phyloP scores from a whole-genome alignment of 2,113 vertebrate genomes.

The Rynchops niger region DNA sequence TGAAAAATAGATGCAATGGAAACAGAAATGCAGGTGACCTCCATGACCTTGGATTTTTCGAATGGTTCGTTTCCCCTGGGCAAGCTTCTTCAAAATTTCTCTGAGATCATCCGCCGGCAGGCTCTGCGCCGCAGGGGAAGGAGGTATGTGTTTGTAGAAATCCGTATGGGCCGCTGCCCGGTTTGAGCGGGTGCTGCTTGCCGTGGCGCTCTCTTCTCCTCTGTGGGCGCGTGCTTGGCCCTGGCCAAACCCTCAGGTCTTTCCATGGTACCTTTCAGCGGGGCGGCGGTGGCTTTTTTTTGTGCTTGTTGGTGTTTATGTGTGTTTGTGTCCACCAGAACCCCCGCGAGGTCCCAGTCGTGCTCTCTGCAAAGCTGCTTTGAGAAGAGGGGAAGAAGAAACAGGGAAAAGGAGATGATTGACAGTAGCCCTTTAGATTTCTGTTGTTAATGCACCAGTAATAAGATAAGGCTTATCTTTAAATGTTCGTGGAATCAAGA shows the following conservation, averaged over 20 bases:
- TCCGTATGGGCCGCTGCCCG: fast-evolving
- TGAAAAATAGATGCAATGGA: neutral
- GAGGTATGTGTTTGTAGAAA: neutral
- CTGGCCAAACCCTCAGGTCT: neutral
- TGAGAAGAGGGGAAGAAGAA: neutral
- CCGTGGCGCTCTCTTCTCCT: neutral
- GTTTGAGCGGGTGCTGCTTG: neutral
- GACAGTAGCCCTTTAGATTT: constrained; percentile 72
- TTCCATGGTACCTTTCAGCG: fast-evolving
- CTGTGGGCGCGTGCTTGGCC: neutral
- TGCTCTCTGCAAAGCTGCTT: constrained; percentile 20
- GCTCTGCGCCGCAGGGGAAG: neutral
- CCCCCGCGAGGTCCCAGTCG: neutral
- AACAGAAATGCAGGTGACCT: neutral
- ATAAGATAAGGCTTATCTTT: constrained; percentile 84
- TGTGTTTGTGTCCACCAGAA: neutral
- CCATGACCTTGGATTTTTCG: neutral
- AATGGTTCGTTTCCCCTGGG: neutral
- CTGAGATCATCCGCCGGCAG: neutral
- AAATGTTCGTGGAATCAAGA: constrained; percentile 78
- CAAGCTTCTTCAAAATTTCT: neutral
- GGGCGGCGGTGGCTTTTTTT: neutral
- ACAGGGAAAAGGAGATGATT: constrained; percentile 43
- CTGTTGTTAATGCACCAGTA: constrained; percentile 76
- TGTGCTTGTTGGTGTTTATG: neutral